phyloP scores from a whole-genome alignment of 2,113 vertebrate genomes.

The Hipposideros armiger region DNA sequence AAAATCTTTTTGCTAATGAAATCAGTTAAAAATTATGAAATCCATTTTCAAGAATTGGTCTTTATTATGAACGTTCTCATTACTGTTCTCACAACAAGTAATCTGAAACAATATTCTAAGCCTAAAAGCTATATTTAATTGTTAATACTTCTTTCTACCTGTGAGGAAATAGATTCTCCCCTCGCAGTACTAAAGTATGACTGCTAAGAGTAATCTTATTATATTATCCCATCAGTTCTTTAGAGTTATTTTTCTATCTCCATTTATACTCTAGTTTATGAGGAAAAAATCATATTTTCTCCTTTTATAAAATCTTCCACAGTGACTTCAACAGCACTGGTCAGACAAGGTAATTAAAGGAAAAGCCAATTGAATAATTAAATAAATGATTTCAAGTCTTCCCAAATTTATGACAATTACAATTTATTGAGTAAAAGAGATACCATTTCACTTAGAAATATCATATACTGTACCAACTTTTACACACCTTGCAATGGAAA shows the following conservation, averaged over 20 bases:
- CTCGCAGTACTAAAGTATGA: constrained; percentile 49
- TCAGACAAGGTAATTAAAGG: constrained; percentile 31
- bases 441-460: background rate
- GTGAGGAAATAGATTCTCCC: constrained; percentile 32
- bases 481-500: background rate
- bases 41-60: constrained; percentile 17
- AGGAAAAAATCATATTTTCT: constrained; percentile 59
- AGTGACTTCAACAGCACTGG: constrained; percentile 40
- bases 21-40: constrained; percentile 19
- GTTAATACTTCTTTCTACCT: constrained; percentile 62
- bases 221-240: constrained; percentile 73
- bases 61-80: constrained; percentile 33
- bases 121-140: constrained; percentile 16
- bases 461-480: background rate
- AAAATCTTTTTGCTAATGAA: constrained; percentile 33
- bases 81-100: constrained; percentile 43
- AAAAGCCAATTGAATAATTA: background rate
- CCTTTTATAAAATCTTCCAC: constrained; percentile 49
- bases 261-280: constrained; percentile 48
- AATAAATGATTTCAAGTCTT: constrained; percentile 20
- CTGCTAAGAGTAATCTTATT: constrained; percentile 73
- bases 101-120: constrained; percentile 40
- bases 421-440: background rate
- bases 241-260: constrained; percentile 62
- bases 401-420: constrained; percentile 43